phyloP scores from a whole-genome alignment of 2,888 invertebrate species.

The Drosophila robusta region DNA sequence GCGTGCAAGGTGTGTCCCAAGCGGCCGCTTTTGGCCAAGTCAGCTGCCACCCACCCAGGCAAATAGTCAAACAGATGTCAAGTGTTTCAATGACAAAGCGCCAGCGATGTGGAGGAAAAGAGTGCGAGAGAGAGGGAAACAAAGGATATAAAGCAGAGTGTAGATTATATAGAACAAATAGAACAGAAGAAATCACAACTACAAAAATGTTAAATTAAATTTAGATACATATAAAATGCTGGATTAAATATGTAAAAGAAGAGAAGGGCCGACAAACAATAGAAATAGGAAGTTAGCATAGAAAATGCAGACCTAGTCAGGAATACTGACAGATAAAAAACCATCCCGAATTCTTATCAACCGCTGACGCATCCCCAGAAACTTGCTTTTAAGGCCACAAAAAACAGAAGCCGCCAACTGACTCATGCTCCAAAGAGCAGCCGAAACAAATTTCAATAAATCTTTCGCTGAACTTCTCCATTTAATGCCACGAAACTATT shows the following conservation, averaged over 20 bases:
- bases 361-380: slow-evolving; percentile 12
- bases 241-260: not conserved
- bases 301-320: not conserved
- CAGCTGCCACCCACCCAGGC: slow-evolving; percentile 58
- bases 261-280: not conserved
- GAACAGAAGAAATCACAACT: no score
- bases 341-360: slow-evolving; percentile 3
- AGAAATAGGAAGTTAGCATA: not conserved
- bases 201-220: not conserved
- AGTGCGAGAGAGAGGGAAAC: not conserved
- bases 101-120: not conserved
- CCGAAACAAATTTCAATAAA: slow-evolving; percentile 22
- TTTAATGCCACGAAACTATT: slow-evolving; percentile 5
- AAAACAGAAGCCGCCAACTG: slow-evolving; percentile 22
- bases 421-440: slow-evolving; percentile 18
- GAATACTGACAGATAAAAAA: not conserved
- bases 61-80: slow-evolving; percentile 21
- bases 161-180: not conserved
- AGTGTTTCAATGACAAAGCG: slow-evolving; percentile 36
- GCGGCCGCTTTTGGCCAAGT: slow-evolving; percentile 52
- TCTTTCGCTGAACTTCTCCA: slow-evolving; percentile 6
- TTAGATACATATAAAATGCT: no score
- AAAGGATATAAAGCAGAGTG: not conserved
- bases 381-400: slow-evolving; percentile 9
- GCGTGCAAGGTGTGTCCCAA: slow-evolving; percentile 71